phyloP scores from a whole-genome alignment of 2,113 vertebrate genomes.

The Cyprinodon variegatus region DNA sequence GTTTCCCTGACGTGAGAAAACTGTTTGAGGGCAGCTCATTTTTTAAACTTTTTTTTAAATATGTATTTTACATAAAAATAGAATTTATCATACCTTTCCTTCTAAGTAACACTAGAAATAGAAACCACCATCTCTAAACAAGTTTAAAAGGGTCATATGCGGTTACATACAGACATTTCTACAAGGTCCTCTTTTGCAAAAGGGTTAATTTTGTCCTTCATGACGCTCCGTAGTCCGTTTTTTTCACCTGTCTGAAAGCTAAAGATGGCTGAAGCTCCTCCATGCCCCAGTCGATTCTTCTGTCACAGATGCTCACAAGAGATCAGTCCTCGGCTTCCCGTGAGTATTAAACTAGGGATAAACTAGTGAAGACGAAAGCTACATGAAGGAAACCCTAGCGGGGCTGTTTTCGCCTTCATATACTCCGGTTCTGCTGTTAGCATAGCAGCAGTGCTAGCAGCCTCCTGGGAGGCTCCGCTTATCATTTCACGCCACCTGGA shows the following conservation, averaged over 20 bases:
- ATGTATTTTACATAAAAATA: neutral
- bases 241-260: constrained; percentile 55
- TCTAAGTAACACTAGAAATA: neutral
- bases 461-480: constrained; percentile 12
- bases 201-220: constrained; percentile 51
- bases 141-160: neutral
- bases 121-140: neutral
- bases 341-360: constrained; percentile 51
- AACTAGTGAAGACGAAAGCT: neutral
- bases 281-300: constrained; percentile 89
- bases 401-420: neutral
- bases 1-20: too few species aligned
- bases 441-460: constrained; percentile 58
- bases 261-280: constrained; percentile 92
- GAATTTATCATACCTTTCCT: neutral
- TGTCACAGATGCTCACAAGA: constrained; percentile 89
- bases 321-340: constrained; percentile 82
- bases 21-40: too few species aligned
- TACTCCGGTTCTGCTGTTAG: constrained; percentile 19
- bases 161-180: too few species aligned
- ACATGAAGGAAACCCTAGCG: neutral
- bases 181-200: too few species aligned
- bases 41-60: too few species aligned
- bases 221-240: constrained; percentile 64
- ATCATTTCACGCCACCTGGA: constrained; percentile 18